These are phyloP conservation scores for Gymnocheta viridis DNA, from an alignment of 2,888 invertebrate species.

Conservation along the genomic window DNA sequence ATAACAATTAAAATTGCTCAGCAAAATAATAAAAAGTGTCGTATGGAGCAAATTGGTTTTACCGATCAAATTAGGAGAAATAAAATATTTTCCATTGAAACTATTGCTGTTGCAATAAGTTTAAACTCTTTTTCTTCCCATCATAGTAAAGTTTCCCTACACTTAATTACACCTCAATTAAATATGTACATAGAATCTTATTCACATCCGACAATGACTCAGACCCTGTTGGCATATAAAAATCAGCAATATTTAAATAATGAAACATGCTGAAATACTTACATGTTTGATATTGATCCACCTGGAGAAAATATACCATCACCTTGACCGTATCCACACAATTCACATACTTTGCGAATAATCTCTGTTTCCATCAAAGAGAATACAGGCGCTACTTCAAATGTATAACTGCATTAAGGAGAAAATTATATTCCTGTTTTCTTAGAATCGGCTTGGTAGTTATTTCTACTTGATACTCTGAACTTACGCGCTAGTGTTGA, in stretches of 20 bases:
- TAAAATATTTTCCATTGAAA: too few species aligned
- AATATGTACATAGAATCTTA: too few species aligned
- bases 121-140: too few species aligned
- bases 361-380: constrained; percentile 88
- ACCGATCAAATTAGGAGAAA: too few species aligned
- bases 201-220: too few species aligned
- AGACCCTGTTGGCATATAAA: background rate
- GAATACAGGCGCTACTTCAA: constrained; percentile 91
- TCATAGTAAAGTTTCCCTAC: too few species aligned
- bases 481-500: constrained; percentile 91
- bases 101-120: too few species aligned
- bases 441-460: background rate
- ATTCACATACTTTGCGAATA: constrained; percentile 83
- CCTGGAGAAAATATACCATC: constrained; percentile 92
- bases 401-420: constrained; percentile 85
- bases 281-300: constrained; percentile 90
- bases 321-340: constrained; percentile 85
- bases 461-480: background rate
- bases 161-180: too few species aligned
- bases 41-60: too few species aligned
- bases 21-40: too few species aligned
- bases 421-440: background rate
- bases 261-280: constrained; percentile 47
- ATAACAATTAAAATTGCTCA: too few species aligned
- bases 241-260: background rate